Conservation (phyloP, 92 coral and sea anemone genomes). For the Nematostella vectensis region DNA sequence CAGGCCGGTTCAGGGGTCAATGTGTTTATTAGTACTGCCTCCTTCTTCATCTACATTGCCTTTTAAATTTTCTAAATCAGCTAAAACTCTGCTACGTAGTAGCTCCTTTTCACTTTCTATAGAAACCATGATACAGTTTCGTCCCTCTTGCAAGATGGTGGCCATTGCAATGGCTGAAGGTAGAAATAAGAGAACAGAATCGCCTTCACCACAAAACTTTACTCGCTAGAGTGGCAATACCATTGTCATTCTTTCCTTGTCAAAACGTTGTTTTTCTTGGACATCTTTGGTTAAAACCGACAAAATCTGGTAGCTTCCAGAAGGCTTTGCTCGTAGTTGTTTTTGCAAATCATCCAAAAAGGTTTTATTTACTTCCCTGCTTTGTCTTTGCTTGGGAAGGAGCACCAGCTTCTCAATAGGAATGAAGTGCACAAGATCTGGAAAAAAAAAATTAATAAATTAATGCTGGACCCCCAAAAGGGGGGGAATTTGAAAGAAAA, state of each 20-base stretch:
- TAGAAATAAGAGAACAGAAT: neutral
- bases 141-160: neutral
- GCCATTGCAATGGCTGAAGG: neutral
- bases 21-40: neutral
- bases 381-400: constrained; percentile 1
- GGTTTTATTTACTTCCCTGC: neutral
- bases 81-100: neutral
- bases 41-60: neutral
- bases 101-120: neutral
- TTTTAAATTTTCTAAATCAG: too few species aligned
- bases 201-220: neutral
- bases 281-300: neutral
- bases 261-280: neutral
- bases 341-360: neutral
- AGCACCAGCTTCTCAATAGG: neutral
- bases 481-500: too few species aligned
- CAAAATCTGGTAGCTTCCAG: neutral
- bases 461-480: too few species aligned
- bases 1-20: too few species aligned
- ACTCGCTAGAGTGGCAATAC: neutral
- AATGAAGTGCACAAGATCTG: neutral
- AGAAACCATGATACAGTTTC: neutral
- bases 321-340: neutral
- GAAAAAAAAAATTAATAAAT: neutral
- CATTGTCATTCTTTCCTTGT: neutral